phyloP scores from a whole-genome alignment of 2,797 vertebrate genomes.

The Selene dorsalis region DNA sequence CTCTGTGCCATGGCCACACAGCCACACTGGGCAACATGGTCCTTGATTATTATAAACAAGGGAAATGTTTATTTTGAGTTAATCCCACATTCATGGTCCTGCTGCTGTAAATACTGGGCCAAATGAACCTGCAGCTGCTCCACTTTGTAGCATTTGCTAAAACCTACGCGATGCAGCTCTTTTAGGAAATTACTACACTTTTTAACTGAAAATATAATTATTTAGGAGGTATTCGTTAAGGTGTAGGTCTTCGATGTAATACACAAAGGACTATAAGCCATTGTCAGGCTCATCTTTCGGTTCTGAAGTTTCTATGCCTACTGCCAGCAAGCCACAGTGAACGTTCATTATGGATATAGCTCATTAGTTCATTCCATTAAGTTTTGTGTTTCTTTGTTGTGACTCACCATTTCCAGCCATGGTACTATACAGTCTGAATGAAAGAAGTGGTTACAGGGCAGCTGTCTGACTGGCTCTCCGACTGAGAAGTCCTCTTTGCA shows the following conservation, averaged over 20 bases:
- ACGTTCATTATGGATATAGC: background rate
- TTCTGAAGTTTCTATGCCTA: background rate
- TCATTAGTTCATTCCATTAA: background rate
- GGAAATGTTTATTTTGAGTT: background rate
- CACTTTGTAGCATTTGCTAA: background rate
- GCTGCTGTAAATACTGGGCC: background rate
- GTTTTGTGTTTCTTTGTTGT: background rate
- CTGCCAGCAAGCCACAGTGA: slow-evolving; percentile 2
- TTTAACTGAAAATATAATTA: background rate
- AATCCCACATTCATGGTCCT: background rate
- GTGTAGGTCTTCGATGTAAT: background rate
- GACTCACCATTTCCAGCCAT: slow-evolving; percentile 97
- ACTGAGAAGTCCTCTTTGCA: slow-evolving; percentile 96
- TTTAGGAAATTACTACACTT: background rate
- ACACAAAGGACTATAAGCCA: background rate
- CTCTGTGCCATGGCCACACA: background rate
- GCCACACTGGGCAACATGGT: background rate
- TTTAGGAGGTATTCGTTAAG: background rate
- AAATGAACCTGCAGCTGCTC: background rate
- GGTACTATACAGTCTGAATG: slow-evolving; percentile 98
- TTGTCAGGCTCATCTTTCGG: background rate
- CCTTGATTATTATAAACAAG: background rate
- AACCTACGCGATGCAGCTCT: background rate
- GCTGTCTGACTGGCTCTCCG: slow-evolving; percentile 92
- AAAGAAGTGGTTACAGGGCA: slow-evolving; percentile 98